Evolutionary conservation across 1,140 invertebrate species (phyloP).

Genomic region (Metopolophium dirhodum): DNA sequence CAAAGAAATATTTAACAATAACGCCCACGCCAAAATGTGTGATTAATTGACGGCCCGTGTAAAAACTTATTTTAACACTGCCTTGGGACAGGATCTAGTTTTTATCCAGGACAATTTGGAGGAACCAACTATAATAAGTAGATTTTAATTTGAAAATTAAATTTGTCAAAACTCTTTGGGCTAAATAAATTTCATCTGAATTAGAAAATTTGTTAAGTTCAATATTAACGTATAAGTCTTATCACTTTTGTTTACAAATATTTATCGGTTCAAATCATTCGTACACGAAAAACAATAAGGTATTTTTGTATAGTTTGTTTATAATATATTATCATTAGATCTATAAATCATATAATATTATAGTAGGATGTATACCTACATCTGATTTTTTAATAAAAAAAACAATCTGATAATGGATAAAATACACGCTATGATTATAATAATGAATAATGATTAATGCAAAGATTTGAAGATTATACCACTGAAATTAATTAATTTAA

Average conservation of each 20-base stretch:
- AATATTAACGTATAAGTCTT: neutral
- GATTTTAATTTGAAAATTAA: neutral
- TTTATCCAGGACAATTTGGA: neutral
- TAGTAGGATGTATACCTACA: neutral
- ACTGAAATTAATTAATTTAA: neutral
- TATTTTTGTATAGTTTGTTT: neutral
- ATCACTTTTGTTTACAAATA: neutral
- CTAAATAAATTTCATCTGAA: neutral
- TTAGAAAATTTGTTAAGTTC: neutral
- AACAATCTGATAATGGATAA: neutral
- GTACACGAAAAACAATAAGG: neutral
- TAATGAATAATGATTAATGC: neutral
- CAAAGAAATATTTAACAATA: slow-evolving; percentile 9
- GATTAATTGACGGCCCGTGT: neutral
- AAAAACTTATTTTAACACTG: neutral
- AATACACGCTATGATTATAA: neutral
- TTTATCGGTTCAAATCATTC: neutral
- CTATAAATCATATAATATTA: neutral
- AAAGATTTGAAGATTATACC: neutral
- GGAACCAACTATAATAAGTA: neutral
- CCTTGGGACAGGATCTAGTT: neutral
- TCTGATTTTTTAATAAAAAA: neutral
- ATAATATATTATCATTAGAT: neutral
- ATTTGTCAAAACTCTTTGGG: neutral
- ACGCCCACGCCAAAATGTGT: neutral